Base-by-base conservation (phyloP, 2,113 vertebrate genomes). In the Cynoglossus semilaevis region DNA sequence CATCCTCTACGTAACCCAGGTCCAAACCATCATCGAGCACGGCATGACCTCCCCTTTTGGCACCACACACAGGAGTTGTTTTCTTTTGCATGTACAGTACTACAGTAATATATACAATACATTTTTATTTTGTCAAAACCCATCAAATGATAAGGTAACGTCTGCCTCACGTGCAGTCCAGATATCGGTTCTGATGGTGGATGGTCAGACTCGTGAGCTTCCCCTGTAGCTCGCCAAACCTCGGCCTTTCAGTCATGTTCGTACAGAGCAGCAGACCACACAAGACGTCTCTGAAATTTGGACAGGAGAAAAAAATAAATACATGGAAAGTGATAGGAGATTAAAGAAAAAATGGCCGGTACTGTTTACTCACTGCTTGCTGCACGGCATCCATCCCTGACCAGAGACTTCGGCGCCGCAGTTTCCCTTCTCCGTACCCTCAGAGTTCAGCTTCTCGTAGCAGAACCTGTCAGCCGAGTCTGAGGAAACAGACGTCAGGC, bases 1-100 rank as follows among this genome's bases (percentile, higher is more conserved):
- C 97, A 0, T 98, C 96, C 76, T 98, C 95, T 74, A 99, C 94
- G 1, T 98, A 99, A 78, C 96, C 97, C 86, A 98, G 81, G 74
- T 95, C 94, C 0, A 93, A 89, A 63, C 95, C 94, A 0, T 99
- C 97, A 13, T 96, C 94, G 79, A 98, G 85, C 73, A 96, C 89
- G 3, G 94, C 96, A 0, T 97, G 94, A 51, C 94, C 96, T 0
- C 95, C 96, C 61, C 94, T 97, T 29, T 29, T 29, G 2, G 6
- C 22, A 81, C 0, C 37, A 62, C 34, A 74, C 18, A 0, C 40
- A 59, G 19, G 3, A 1, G 36, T 17, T 1, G 15, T 36, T 16
- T 37, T 10, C 8, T 46, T 51, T 22, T 2, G 9, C 14, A 19
- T 46, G 34, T 11, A 44, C 29, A 9, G 11, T 15, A n/a, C 40